These are phyloP conservation scores for Chrysodeixis includens DNA, from an alignment of 2,888 invertebrate species.

Conservation along the genomic window DNA sequence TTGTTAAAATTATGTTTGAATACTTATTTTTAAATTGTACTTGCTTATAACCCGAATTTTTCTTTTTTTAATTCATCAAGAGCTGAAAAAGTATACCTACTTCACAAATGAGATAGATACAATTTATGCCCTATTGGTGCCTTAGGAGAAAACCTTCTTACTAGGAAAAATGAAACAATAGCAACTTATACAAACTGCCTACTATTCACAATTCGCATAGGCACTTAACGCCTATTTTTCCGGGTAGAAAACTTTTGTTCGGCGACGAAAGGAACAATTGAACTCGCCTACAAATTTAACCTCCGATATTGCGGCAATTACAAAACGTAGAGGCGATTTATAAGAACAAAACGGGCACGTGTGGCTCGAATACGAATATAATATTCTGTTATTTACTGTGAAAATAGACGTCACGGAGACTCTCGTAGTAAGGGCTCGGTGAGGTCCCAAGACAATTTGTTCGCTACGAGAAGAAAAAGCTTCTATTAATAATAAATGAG, in stretches of 20 bases:
- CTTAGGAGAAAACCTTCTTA: background rate
- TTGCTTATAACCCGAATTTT: background rate
- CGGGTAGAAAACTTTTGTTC: background rate
- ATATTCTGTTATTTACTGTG: conserved; percentile 27
- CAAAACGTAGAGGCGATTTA: background rate
- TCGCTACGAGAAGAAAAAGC: conserved; percentile 50
- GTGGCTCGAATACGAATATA: conserved; percentile 7
- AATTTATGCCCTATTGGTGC: background rate
- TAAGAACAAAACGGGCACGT: background rate
- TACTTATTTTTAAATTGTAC: background rate
- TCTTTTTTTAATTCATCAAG: too few species aligned
- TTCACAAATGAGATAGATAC: too few species aligned
- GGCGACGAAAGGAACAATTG: background rate
- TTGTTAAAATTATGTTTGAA: background rate
- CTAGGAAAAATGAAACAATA: background rate
- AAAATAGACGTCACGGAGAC: conserved; percentile 31
- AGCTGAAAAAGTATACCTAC: too few species aligned
- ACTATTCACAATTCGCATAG: background rate
- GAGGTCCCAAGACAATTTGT: conserved; percentile 48
- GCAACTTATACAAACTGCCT: background rate
- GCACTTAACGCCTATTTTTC: background rate
- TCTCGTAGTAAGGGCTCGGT: conserved; percentile 13
- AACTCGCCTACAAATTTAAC: background rate
- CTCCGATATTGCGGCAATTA: background rate
- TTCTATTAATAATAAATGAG: conserved; percentile 65